Conservation (phyloP, 1,140 invertebrate species). For the Procambarus clarkii region DNA sequence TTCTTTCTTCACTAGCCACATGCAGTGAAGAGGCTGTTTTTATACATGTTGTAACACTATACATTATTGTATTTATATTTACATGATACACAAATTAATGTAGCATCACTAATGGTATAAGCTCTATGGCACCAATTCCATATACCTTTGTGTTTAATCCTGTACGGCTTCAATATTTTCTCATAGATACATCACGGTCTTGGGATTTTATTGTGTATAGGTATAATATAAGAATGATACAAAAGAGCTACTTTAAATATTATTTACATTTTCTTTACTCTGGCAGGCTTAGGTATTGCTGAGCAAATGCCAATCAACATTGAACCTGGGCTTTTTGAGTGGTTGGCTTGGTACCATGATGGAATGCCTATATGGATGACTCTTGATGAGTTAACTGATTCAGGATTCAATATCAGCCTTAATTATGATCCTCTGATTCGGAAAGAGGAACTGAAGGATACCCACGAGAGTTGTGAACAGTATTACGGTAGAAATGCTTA, state of each 20-base stretch:
- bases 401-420: slow-evolving; percentile 86
- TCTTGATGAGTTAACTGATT: slow-evolving; percentile 82
- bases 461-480: slow-evolving; percentile 82
- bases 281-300: slow-evolving; percentile 77
- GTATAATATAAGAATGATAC: no score
- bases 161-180: no score
- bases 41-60: no score
- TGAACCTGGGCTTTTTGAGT: slow-evolving; percentile 94
- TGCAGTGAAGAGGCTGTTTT: no score
- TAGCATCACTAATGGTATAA: no score
- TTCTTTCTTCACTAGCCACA: no score
- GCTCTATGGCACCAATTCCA: no score
- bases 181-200: no score
- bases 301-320: slow-evolving; percentile 81
- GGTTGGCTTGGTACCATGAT: slow-evolving; percentile 91
- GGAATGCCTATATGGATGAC: slow-evolving; percentile 88
- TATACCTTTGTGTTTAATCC: no score
- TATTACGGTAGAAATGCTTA: slow-evolving; percentile 82
- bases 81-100: no score
- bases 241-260: neutral
- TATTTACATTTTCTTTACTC: neutral
- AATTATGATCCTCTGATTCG: slow-evolving; percentile 83
- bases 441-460: slow-evolving; percentile 78
- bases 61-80: no score
- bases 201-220: no score